Evolutionary conservation across 2,888 invertebrate species (phyloP).

Genomic region (Rambutsinella grinnellia): DNA sequence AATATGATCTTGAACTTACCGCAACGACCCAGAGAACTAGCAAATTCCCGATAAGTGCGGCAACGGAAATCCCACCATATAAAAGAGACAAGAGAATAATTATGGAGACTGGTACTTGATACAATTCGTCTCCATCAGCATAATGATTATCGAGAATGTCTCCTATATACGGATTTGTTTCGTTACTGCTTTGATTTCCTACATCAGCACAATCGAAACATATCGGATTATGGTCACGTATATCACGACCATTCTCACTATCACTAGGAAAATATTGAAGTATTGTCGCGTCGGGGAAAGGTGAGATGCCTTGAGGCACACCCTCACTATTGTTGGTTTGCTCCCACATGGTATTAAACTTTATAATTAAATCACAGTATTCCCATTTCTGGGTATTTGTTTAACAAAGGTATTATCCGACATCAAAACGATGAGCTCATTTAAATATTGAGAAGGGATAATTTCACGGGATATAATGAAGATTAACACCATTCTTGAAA

Average conservation of each 20-base stretch:
- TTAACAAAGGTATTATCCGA: no score
- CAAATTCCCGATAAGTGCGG: neutral
- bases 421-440: no score
- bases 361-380: no score
- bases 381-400: no score
- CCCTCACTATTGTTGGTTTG: no score
- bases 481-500: no score
- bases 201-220: no score
- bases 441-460: no score
- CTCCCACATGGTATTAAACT: no score
- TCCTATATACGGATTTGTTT: neutral
- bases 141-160: neutral
- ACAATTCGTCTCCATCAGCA: slow-evolving; percentile 10
- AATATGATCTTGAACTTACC: no score
- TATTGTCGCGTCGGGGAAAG: neutral
- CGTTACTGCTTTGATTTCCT: slow-evolving; percentile 1
- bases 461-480: no score
- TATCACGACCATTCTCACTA: slow-evolving; percentile 8
- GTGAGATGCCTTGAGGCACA: neutral
- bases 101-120: slow-evolving; percentile 18
- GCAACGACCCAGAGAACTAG: neutral
- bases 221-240: no score
- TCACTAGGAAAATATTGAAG: neutral
- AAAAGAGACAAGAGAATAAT: slow-evolving; percentile 71
- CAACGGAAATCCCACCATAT: slow-evolving; percentile 73